These are phyloP conservation scores for Orientallactaga sibirica DNA, from an alignment of 2,797 vertebrate genomes.

Conservation along the genomic window DNA sequence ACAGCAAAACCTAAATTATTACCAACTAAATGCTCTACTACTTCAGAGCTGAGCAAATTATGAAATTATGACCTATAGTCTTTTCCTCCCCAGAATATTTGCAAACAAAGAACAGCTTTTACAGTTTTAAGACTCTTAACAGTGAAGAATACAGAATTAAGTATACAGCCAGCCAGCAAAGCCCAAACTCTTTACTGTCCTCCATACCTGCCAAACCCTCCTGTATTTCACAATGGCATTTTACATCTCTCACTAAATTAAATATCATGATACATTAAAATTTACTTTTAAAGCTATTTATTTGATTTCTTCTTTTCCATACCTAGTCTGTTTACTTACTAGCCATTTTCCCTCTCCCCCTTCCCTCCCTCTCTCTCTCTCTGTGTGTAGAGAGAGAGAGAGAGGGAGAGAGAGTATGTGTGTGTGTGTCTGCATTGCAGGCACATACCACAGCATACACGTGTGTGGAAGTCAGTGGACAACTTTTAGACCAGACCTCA, in stretches of 20 bases:
- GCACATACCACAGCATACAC: too few species aligned
- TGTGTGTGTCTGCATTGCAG: too few species aligned
- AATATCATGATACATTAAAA: conserved; percentile 17
- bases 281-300: conserved; percentile 41
- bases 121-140: conserved; percentile 49
- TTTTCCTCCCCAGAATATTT: not conserved
- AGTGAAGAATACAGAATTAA: conserved; percentile 6
- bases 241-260: conserved; percentile 32
- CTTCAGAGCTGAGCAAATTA: not conserved
- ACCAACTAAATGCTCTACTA: not conserved
- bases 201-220: not conserved
- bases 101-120: conserved; percentile 29
- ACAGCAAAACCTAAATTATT: not conserved
- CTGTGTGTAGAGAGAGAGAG: too few species aligned
- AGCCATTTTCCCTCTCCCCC: not conserved
- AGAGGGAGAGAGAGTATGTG: too few species aligned
- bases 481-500: too few species aligned
- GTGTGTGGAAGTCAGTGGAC: too few species aligned
- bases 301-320: not conserved
- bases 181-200: conserved; percentile 45
- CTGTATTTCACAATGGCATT: conserved; percentile 35
- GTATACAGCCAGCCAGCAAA: not conserved
- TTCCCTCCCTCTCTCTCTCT: too few species aligned
- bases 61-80: not conserved
- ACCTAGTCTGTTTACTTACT: not conserved